phyloP scores from a whole-genome alignment of 1,140 invertebrate genomes.

The Marisa cornuarietis region DNA sequence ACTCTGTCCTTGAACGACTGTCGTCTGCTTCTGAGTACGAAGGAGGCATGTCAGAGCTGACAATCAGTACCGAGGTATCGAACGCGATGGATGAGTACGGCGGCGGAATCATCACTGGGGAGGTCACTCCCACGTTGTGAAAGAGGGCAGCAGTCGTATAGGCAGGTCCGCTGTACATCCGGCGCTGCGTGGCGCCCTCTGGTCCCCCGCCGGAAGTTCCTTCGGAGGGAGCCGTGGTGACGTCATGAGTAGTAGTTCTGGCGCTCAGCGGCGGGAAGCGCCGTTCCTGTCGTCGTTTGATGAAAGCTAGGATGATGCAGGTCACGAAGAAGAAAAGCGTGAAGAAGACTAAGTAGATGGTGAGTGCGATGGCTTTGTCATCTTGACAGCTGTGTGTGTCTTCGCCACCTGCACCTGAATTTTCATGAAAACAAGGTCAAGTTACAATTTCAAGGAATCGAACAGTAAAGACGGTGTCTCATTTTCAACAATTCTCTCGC shows the following conservation, averaged over 20 bases:
- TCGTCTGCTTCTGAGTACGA: background rate
- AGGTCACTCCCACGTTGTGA: background rate
- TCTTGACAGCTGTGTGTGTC: too few relatives aligned
- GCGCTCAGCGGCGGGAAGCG: background rate
- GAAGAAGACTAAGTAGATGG: constrained; percentile 4
- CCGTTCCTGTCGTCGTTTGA: too few relatives aligned
- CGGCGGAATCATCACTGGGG: background rate
- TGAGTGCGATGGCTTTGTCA: too few relatives aligned
- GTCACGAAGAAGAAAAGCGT: background rate
- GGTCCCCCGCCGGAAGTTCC: background rate
- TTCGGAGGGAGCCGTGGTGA: background rate
- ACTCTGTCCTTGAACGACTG: too few relatives aligned
- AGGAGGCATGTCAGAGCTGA: background rate
- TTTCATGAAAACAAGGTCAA: too few relatives aligned
- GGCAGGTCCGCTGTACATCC: too few relatives aligned
- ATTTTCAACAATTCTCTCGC: too few relatives aligned
- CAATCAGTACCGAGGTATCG: background rate
- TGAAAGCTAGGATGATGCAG: constrained; percentile 2
- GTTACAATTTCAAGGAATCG: too few relatives aligned
- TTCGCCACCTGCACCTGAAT: too few relatives aligned
- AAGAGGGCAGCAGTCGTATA: background rate
- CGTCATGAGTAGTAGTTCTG: background rate
- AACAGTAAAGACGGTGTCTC: too few relatives aligned
- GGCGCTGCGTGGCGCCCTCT: too few relatives aligned
- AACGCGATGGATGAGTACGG: background rate